Evolutionary conservation across 2,113 vertebrate species (phyloP), one percentile per base, ranked within the genome.

Genomic region (Pionites leucogaster): DNA sequence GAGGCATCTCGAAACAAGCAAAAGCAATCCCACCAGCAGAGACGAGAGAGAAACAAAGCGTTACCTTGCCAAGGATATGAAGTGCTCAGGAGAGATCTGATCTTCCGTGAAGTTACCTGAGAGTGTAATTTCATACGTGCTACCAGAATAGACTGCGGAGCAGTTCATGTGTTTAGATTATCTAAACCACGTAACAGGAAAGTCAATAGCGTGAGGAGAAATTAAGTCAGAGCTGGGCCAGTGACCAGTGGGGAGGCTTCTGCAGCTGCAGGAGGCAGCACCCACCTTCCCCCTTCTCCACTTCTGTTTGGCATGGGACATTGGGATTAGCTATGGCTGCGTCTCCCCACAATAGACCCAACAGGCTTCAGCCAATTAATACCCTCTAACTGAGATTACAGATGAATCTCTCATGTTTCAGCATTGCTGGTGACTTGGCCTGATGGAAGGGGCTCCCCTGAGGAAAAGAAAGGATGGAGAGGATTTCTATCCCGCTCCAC

Each of bases 151-250:
- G 88, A 95, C 68, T 95, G 87, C 79, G 28, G 78, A 68, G 87
- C 89, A 64, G 71, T 91, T 77, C 75, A 97, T 95, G 96, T 93
- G 97, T 96, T 97, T 90, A 95, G 97, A 92, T 94, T 82, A 93
- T 77, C 92, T 81, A 57, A 88, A 95, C 86, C 72, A 77, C 72
- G 39, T 62, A 87, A 91, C 88, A 27, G 92, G 95, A 35, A 81
- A 90, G 95, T 74, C 59, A 95, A 90, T 90, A 90, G 94, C 6
- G 95, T 23, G 46, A 87, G 90, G 6, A 86, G 94, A 83, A 86
- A 88, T 94, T 83, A 91, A 42, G 42, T 0, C 71, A 35, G 52
- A 33, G 57, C 63, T 17, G 41, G 94, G 63, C 67, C 63, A 69
- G 35, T 46, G 53, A 93, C 47, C 2, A 7, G n/a, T 4, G 59